Evolutionary conservation across 2,113 vertebrate genomes (phyloP).

Genomic region (Channa maculata): DNA sequence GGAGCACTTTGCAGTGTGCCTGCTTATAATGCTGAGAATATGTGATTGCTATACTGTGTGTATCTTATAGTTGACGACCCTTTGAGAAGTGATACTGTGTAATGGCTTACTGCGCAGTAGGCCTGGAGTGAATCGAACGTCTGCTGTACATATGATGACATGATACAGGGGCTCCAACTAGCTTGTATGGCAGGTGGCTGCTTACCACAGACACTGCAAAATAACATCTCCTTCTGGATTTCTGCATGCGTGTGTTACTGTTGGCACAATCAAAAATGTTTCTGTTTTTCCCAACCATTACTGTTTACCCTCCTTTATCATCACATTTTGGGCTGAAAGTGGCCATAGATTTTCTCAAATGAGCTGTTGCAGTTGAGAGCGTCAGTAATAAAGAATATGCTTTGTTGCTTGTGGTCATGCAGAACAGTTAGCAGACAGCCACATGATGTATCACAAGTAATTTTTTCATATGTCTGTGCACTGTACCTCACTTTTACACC

Average conservation of each 20-base stretch:
- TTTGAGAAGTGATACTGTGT: conserved; percentile 28
- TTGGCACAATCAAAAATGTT: conserved; percentile 15
- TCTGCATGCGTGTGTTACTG: conserved; percentile 53
- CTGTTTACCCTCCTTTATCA: neutral
- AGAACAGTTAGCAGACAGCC: too few relatives aligned
- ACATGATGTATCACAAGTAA: conserved; percentile 12
- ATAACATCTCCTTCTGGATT: conserved; percentile 51
- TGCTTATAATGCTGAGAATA: conserved; percentile 30
- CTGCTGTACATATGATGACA: conserved; percentile 24
- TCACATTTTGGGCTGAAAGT: neutral
- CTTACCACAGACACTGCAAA: conserved; percentile 19
- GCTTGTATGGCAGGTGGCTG: neutral
- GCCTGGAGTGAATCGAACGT: conserved; percentile 4
- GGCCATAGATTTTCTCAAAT: too few relatives aligned
- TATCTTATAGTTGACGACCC: neutral
- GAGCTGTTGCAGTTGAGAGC: neutral
- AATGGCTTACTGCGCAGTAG: neutral
- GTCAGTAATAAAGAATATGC: neutral
- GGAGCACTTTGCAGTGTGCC: conserved; percentile 11
- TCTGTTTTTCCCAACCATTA: conserved; percentile 20
- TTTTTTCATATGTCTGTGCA: conserved; percentile 1
- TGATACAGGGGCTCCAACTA: neutral
- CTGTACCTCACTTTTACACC: conserved; percentile 26
- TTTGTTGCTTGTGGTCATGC: neutral
- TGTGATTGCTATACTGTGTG: conserved; percentile 5